phyloP scores from a whole-genome alignment of 2,797 vertebrate species.

The Crocidura indochinensis region DNA sequence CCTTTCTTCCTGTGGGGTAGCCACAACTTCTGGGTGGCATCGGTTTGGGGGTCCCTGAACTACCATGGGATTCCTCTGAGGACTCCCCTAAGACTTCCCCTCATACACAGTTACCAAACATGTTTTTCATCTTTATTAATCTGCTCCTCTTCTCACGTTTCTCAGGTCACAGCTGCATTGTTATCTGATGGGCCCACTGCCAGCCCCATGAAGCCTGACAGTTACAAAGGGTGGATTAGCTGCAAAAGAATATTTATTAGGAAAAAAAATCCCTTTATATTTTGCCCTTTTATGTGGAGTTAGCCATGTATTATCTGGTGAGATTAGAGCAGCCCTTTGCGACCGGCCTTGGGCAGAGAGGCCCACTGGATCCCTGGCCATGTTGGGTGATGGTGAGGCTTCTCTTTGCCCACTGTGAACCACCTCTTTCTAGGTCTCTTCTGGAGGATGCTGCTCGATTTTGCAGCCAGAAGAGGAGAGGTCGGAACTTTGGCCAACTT shows the following conservation, averaged over 20 bases:
- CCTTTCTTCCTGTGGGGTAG: not conserved
- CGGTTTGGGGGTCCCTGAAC: slow-evolving; percentile 51
- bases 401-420: accelerated
- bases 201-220: slow-evolving; percentile 79
- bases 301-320: slow-evolving; percentile 11
- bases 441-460: not conserved
- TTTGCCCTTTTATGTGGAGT: slow-evolving; percentile 66
- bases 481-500: not conserved
- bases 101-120: slow-evolving; percentile 73
- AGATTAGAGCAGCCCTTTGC: not conserved
- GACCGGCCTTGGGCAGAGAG: not conserved
- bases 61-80: slow-evolving; percentile 42
- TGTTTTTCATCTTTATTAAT: slow-evolving; percentile 83
- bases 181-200: slow-evolving; percentile 81
- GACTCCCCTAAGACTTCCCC: slow-evolving; percentile 2
- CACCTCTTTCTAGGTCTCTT: not conserved
- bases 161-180: slow-evolving; percentile 81
- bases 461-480: not conserved
- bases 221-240: slow-evolving; percentile 83
- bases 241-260: slow-evolving; percentile 81
- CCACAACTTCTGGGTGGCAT: not conserved
- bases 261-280: slow-evolving; percentile 68
- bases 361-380: not conserved
- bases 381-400: accelerated
- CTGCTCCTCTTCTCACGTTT: slow-evolving; percentile 81